phyloP scores from a whole-genome alignment of 1,140 invertebrate genomes.

The Diuraphis noxia region DNA sequence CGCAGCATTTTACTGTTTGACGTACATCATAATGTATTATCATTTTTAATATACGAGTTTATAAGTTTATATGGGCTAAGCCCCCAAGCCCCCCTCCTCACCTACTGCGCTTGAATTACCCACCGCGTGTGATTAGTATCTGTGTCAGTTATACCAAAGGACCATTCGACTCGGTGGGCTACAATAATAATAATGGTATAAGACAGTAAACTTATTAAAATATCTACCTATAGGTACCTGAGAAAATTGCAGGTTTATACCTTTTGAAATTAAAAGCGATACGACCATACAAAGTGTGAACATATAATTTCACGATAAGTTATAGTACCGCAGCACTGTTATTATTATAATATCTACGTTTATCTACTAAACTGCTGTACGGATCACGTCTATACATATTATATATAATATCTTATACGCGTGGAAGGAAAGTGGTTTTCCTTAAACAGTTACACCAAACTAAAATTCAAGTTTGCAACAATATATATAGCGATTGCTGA shows the following conservation, averaged over 20 bases:
- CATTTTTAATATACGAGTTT: too few relatives aligned
- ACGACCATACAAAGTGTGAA: neutral
- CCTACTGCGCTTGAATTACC: too few relatives aligned
- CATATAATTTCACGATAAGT: neutral
- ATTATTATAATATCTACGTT: neutral
- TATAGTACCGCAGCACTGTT: neutral
- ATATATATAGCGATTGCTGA: neutral
- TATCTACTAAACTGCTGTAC: neutral
- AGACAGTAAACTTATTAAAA: neutral
- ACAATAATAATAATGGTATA: neutral
- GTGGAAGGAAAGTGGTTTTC: neutral
- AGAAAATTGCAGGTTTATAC: neutral
- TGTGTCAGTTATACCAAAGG: neutral
- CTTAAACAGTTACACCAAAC: neutral
- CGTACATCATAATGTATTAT: too few relatives aligned
- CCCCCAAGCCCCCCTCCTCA: too few relatives aligned
- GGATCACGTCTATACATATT: neutral
- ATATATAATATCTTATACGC: neutral
- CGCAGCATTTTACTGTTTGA: neutral
- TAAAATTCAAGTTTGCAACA: neutral
- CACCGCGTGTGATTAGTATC: neutral
- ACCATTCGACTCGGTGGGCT: neutral
- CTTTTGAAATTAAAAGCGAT: neutral
- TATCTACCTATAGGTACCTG: neutral
- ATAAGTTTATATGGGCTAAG: too few relatives aligned